Conservation (phyloP, 2,797 vertebrate species). For the Diglossa cyanea region DNA sequence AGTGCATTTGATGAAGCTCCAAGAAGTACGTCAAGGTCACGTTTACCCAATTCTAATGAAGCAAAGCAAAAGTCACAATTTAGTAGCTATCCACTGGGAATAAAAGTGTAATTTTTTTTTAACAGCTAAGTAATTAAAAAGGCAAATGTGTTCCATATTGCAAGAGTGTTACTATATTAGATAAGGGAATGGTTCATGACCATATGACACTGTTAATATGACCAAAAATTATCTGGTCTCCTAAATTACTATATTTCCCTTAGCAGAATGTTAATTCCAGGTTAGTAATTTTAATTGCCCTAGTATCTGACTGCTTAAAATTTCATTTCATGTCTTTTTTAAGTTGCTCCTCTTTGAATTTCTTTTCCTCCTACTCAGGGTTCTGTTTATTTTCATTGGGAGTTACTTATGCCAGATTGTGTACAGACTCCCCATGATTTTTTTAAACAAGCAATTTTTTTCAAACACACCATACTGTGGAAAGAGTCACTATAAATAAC, state of each 20-base stretch:
- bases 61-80: constrained; percentile 61
- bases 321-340: constrained; percentile 55
- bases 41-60: constrained; percentile 56
- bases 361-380: neutral
- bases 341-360: constrained; percentile 43
- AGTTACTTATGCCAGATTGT: constrained; percentile 55
- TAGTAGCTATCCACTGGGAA: constrained; percentile 54
- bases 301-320: constrained; percentile 45
- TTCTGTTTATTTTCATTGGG: constrained; percentile 57
- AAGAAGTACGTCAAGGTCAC: constrained; percentile 67
- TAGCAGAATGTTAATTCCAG: constrained; percentile 68
- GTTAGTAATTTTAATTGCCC: constrained; percentile 63
- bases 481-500: constrained; percentile 53
- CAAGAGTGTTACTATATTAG: constrained; percentile 58
- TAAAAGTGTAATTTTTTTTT: constrained; percentile 34
- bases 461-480: constrained; percentile 23
- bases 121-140: constrained; percentile 72
- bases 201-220: constrained; percentile 66
- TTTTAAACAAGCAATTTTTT: constrained; percentile 40
- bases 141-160: constrained; percentile 60
- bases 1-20: neutral
- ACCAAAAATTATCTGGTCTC: constrained; percentile 60
- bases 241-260: constrained; percentile 67
- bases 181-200: constrained; percentile 57
- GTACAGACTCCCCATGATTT: neutral